Conservation (phyloP, 2,113 vertebrate genomes). For the Cynocephalus volans region DNA sequence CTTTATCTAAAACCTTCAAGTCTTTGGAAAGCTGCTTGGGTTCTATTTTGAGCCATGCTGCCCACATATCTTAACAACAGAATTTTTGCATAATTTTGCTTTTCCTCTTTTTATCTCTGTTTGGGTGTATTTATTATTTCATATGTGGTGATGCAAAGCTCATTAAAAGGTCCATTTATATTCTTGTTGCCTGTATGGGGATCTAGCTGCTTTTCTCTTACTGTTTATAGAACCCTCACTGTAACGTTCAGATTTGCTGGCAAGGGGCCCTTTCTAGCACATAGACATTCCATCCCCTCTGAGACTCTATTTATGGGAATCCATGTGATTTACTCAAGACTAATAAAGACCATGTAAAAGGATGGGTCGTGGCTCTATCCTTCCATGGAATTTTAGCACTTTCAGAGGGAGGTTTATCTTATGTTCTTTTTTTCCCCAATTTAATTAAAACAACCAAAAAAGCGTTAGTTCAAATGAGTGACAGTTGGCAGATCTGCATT, state of each 20-base stretch:
- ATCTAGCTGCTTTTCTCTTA: constrained; percentile 50
- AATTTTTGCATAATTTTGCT: constrained; percentile 77
- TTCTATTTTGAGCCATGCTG: constrained; percentile 78
- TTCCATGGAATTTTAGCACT: constrained; percentile 55
- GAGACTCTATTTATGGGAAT: constrained; percentile 58
- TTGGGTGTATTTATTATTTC: constrained; percentile 83
- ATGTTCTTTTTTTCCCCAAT: neutral
- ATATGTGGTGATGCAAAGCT: constrained; percentile 77
- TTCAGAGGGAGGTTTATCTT: constrained; percentile 66
- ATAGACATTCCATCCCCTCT: neutral
- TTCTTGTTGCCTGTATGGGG: constrained; percentile 66
- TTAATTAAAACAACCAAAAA: constrained; percentile 80
- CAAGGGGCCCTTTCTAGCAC: neutral
- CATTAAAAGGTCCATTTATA: constrained; percentile 76
- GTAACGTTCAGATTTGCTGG: constrained; percentile 70
- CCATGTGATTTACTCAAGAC: constrained; percentile 47
- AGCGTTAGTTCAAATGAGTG: constrained; percentile 66
- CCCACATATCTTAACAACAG: constrained; percentile 79
- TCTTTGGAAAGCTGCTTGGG: constrained; percentile 73
- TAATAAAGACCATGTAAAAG: constrained; percentile 57
- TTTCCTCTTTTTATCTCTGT: constrained; percentile 77
- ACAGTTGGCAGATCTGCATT: constrained; percentile 78
- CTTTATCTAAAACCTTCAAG: constrained; percentile 77
- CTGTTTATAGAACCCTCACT: constrained; percentile 67
- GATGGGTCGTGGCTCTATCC: constrained; percentile 52